Evolutionary conservation across 2,888 invertebrate species (phyloP), one percentile per base, ranked within the genome.

Genomic region (Latrodectus elegans): DNA sequence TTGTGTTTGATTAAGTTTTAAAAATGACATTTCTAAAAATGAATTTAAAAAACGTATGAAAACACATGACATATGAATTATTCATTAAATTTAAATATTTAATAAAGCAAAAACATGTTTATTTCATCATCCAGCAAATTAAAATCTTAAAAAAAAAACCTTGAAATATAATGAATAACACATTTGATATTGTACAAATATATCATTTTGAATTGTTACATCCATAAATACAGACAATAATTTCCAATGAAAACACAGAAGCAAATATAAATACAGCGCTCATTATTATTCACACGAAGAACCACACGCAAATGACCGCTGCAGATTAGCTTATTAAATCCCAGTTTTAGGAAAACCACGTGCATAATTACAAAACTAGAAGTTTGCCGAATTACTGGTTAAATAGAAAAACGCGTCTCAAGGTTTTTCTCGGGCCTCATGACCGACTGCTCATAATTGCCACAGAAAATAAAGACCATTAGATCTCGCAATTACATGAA

Each of bases 401-500:
- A 80, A 22, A 60, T 26, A 17, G 17, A 17, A 68, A 68, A 68
- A 22, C 75, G 26, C 81, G 38, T 79, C 79, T 86, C 80, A 86
- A 80, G 85, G 80, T 75, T 86, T 74, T 74, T 49, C 49, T 0
- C 71, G 74, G 73, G 26, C 22, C 73, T 65, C 67, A 81, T 80
- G 68, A 55, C 68, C 60, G 52, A 53, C 70, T 70, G 65, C 26
- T 17, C 76, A 86, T 80, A 80, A 80, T 80, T 75, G 38, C 53
- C 73, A n/a, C 17, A 12, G 65, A 77, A 52, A 83, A 64, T 51
- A 64, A 70, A 86, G 80, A 86, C 79, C 80, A 86, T 86, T 80
- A 86, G 76, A 14, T 73, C 72, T 75, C 53, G 75, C 72, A 80
- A 79, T 75, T 79, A 80, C 80, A 80, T 68, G 51, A 71, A 75